Evolutionary conservation across 2,888 invertebrate genomes (phyloP), one percentile per base, ranked within the genome.

Genomic region (Tetropium fuscum): DNA sequence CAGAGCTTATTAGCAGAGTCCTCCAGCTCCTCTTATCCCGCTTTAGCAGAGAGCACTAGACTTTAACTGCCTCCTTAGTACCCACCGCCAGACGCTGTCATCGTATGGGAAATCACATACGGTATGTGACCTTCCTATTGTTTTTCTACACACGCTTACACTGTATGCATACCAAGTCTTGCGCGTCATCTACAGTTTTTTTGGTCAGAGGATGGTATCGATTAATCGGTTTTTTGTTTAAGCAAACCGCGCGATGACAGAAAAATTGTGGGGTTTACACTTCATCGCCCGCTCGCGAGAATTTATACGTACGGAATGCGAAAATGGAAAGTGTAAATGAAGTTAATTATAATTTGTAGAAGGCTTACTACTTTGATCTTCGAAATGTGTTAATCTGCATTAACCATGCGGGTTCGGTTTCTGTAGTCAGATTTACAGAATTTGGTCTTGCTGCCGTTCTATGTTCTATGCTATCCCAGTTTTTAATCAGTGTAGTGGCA

Each of bases 1-100:
- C 44, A 11, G 3, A 11, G 43, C 44, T 53, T 53, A 53, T 53
- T 53, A 53, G 43, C 30, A 27, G 25, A n/a, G 43, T 19, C 13
- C 43, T 41, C 25, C 27, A 16, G 10, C 19, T 43, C 11, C 43
- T 25, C 53, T 25, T 15, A 43, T 32, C 19, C 27, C 19, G 11
- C 36, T 44, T 16, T 15, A 8, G 15, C 36, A 32, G 22, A n/a
- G 19, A n/a, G n/a, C 20, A 36, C 36, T 19, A 34, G 25, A 25
- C 10, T 22, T 36, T 36, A 25, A 47, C 47, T 30, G 16, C 2
- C 47, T 47, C 13, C 30, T 34, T 19, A 27, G 47, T 20, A 18
- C 19, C 20, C 18, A 34, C 11, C 32, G 13, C 13, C 32, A 10
- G 32, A 13, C 13, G 30, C 30, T 11, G 10, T 34, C 30, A 18